Evolutionary conservation across 2,797 vertebrate species (phyloP), one percentile per base, ranked within the genome.

Genomic region (Lepus oiostolus): DNA sequence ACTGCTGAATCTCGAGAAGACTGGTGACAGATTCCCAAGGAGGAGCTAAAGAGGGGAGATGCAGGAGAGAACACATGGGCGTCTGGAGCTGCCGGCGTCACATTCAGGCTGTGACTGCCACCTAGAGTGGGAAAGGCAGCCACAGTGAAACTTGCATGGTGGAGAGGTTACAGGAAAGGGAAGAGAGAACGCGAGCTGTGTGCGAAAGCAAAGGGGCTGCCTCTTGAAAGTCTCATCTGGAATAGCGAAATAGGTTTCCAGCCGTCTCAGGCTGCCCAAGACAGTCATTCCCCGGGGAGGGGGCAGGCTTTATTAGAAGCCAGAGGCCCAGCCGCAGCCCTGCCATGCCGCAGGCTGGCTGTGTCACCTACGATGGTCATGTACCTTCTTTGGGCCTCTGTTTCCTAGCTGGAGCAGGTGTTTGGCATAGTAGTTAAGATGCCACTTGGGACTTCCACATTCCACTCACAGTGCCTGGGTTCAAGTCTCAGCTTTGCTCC

Each of bases 121-220:
- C 94, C 98, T 98, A 98, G 97, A 95, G 98, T 86, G 62, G 32
- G 47, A 76, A 95, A 88, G 96, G 91, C 63, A 84, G 24, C 13
- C 90, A 5, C 89, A 93, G 14, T 14, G 30, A 35, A 67, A 22
- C 38, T 16, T 76, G 81, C 14, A 6, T 62, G 65, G 9, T 74
- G 28, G 35, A 76, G 63, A 83, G 14, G 30, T n/a, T 47, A 14
- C 14, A 4, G 7, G n/a, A 79, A 63, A 81, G 35, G 38, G 62
- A 60, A 63, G 50, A 65, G 68, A 71, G 35, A 82, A 67, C 42
- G 54, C n/a, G 26, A 3, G 83, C 85, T 90, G 90, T 38, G 65
- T 28, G 28, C 72, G 26, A 95, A 86, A 62, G 19, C 22, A 62
- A 63, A 90, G 32, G 30, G 70, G 63, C 87, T 83, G 47, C 17